These are phyloP conservation scores for Cygnus buccinator DNA, from an alignment of 2,113 vertebrate genomes.

Conservation along the genomic window DNA sequence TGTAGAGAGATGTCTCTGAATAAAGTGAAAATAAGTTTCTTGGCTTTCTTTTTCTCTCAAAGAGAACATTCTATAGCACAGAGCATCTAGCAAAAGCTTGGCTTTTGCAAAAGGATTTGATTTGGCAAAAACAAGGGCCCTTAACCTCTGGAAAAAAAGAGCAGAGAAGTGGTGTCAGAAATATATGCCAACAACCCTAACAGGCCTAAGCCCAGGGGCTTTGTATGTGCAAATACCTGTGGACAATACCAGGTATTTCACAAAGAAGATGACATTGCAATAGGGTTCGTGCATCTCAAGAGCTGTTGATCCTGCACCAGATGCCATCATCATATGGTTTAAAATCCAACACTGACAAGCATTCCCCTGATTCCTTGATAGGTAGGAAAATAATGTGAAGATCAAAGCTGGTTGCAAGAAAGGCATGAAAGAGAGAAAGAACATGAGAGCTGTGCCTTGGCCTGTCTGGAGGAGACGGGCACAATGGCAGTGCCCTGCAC, in stretches of 20 bases:
- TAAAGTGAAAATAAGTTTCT: neutral
- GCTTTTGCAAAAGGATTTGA: neutral
- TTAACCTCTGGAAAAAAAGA: neutral
- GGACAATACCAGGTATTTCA: neutral
- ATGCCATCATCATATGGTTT: neutral
- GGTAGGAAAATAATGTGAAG: neutral
- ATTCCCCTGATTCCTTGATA: neutral
- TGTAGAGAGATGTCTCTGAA: neutral
- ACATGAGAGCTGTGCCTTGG: fast-evolving
- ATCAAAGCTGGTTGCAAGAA: neutral
- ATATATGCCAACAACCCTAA: neutral
- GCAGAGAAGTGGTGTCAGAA: neutral
- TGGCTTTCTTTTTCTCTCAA: conserved; percentile 26
- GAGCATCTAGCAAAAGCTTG: conserved; percentile 19
- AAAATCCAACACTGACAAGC: neutral
- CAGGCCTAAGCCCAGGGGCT: neutral
- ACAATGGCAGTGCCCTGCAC: neutral
- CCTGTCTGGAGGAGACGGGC: neutral
- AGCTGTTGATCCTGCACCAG: neutral
- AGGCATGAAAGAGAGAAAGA: neutral
- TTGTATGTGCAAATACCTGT: neutral
- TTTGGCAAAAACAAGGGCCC: neutral
- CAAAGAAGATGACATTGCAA: neutral
- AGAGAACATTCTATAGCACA: conserved; percentile 20
- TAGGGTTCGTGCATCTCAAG: neutral